Evolutionary conservation across 2,113 vertebrate genomes (phyloP), one percentile per base, ranked within the genome.

Genomic region (Sturnira hondurensis): DNA sequence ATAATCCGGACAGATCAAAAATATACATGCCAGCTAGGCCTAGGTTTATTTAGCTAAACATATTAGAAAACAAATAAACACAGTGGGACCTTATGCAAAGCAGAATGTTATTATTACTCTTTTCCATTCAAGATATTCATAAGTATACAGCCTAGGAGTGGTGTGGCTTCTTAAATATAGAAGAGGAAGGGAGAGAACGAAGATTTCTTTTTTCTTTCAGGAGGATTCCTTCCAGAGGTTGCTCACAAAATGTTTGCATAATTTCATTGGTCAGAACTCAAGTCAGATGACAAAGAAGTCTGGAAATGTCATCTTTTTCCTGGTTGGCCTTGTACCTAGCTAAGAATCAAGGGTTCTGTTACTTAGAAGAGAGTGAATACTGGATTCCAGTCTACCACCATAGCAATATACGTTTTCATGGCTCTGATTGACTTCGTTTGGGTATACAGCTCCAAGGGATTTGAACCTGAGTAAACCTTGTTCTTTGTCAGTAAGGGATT

Each of bases 281-380:
- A 80, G 12, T 77, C 77, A 81, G 4, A 38, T 77, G 67, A 17
- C 33, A 86, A 2, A 89, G 63, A 36, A 87, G 15, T 90, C 61
- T 89, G 38, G 43, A 84, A 95, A n/a, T 93, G 36, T 31, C 45
- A 33, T 93, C 73, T 87, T 56, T 92, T 93, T 74, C 78, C 67
- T 89, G 43, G 43, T 41, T 83, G 54, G 43, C 61, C n/a, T 31
- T 65, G 20, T 73, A 41, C 36, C 52, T 78, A 73, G 31, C 20
- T 80, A 68, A 76, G 73, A 78, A 70, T 47, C 12, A 12, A 85
- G 6, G 38, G 13, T 50, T 86, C 26, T 89, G 0, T 54, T 90
- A 81, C 70, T 89, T 89, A 76, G 38, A 76, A 78, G 84, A 70
- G n/a, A 58, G 6, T 61, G 54, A 19, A 63, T 88, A 31, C 85